phyloP scores from a whole-genome alignment of 2,797 vertebrate genomes.

The Remorina albescens region DNA sequence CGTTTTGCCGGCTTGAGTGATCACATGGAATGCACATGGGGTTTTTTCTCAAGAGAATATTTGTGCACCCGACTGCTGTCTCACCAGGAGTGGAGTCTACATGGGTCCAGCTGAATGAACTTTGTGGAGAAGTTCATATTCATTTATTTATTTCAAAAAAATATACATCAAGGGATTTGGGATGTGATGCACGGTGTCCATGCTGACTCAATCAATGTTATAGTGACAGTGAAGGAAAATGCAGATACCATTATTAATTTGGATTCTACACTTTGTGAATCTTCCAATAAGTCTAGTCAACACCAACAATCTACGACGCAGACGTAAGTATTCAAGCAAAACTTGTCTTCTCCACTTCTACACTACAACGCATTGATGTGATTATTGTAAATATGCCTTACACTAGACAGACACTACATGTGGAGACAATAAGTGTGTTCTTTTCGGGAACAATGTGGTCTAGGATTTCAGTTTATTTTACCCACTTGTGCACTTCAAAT shows the following conservation, averaged over 20 bases:
- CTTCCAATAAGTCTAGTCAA: constrained; percentile 39
- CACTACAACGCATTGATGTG: not conserved
- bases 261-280: constrained; percentile 66
- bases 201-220: constrained; percentile 40
- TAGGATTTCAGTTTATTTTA: constrained; percentile 48
- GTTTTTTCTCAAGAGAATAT: constrained; percentile 50
- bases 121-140: constrained; percentile 1
- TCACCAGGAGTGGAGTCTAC: constrained; percentile 17
- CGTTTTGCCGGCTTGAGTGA: constrained; percentile 79
- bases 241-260: constrained; percentile 58
- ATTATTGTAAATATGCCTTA: not conserved
- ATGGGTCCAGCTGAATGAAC: constrained; percentile 31
- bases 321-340: constrained; percentile 61
- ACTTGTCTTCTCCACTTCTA: not conserved
- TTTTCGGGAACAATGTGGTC: constrained; percentile 43
- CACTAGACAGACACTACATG: constrained; percentile 41
- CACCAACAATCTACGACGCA: constrained; percentile 40
- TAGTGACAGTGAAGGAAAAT: constrained; percentile 66
- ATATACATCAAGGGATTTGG: constrained; percentile 14
- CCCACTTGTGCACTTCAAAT: constrained; percentile 17
- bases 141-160: constrained; percentile 4
- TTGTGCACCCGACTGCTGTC: constrained; percentile 23
- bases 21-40: constrained; percentile 81
- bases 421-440: constrained; percentile 58
- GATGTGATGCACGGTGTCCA: constrained; percentile 39